Conservation (phyloP, 2,113 vertebrate genomes). For the Chlamydotis undulata region DNA sequence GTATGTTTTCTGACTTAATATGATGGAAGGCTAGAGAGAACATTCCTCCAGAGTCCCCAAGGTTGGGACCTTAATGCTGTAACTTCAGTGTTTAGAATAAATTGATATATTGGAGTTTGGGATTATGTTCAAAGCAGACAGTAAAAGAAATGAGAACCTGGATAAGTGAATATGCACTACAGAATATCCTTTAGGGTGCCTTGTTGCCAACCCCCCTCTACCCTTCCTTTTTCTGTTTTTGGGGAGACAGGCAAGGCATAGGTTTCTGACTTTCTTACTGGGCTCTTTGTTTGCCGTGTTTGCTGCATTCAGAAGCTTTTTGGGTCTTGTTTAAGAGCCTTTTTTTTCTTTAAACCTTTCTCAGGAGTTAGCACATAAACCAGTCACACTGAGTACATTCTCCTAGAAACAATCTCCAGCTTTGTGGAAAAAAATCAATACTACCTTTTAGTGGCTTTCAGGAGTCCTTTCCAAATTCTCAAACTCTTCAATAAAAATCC, state of each 20-base stretch:
- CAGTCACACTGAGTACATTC: not conserved
- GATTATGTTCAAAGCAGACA: not conserved
- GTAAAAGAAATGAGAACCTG: not conserved
- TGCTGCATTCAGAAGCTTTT: not conserved
- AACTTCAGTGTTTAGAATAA: not conserved
- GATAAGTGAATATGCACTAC: not conserved
- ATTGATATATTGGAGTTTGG: not conserved
- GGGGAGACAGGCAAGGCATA: not conserved
- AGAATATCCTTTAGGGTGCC: not conserved
- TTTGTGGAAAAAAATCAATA: constrained; percentile 30
- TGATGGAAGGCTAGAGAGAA: not conserved
- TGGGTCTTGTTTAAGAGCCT: not conserved
- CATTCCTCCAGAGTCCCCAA: not conserved
- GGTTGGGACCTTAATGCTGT: not conserved
- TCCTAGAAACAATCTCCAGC: constrained; percentile 8
- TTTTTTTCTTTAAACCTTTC: not conserved
- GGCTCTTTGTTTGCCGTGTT: not conserved
- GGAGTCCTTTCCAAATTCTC: constrained; percentile 61
- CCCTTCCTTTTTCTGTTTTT: not conserved
- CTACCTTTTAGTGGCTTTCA: constrained; percentile 43
- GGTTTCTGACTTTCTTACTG: not conserved
- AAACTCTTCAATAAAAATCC: constrained; percentile 78
- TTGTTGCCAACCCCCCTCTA: not conserved
- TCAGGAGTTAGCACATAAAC: not conserved
- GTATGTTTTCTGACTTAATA: not conserved